Evolutionary conservation across 2,888 invertebrate genomes (phyloP), one percentile per base, ranked within the genome.

Genomic region (Sphaeridia pumilis): DNA sequence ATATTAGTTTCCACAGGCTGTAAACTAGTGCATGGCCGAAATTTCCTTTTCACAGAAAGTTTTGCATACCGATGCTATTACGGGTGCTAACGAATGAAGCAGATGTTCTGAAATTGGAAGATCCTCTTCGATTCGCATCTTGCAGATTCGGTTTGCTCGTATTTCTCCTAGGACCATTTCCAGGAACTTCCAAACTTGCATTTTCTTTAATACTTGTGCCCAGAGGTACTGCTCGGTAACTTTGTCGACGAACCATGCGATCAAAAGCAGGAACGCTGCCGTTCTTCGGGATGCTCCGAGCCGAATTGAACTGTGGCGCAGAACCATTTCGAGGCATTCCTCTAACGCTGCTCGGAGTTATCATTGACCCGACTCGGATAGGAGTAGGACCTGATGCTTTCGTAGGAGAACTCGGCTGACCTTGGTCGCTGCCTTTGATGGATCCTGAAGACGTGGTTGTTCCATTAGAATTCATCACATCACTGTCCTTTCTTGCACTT

Each of bases 251-350:
- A 46, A 87, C 77, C 56, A 87, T 84, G 42, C 89, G 75, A 71
- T 87, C 87, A 72, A 90, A 88, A 69, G 87, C 84, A 26, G 89
- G 89, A 60, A 90, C 89, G 2, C 88, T 88, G 41, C 87, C 65
- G 69, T 89, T 89, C 72, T 88, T 88, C 52, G 88, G 87, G 67
- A 80, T 62, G 35, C 58, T 59, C 36, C 60, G 52, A 14, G 57
- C 61, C 14, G 59, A 49, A 22, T 56, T 64, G 35, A 63, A 61
- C 43, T 63, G 59, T n/a, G 63, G 62, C 24, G 65, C 63, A 12
- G 61, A 61, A 46, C 63, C 66, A 62, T 67, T 65, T 49, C 65
- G 41, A 12, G 65, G 63, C 27, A 65, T 65, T 28, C 46, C 55
- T 22, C 57, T 56, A 7, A 51, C 24, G 7, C 24, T 27, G 2